Percentiles rank a stretch among this genome's conserved stretches.
phyloP scores from a whole-genome alignment of 2,797 vertebrate species.

The Sphenopsis melanotis region DNA sequence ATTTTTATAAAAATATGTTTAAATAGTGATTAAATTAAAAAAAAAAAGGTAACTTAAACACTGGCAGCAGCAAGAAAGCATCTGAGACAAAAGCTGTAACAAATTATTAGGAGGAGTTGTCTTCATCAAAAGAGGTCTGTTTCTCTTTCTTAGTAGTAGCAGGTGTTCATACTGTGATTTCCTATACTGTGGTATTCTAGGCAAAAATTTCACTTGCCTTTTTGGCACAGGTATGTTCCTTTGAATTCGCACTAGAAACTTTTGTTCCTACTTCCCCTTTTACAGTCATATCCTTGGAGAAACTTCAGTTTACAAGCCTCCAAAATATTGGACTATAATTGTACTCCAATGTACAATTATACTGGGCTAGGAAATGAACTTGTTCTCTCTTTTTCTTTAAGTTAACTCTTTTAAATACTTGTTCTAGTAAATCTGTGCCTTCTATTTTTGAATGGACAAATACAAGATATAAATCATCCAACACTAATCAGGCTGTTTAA shows the following conservation, averaged over 20 bases:
- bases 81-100: background rate
- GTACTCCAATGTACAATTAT: background rate
- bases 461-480: background rate
- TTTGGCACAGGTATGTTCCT: background rate
- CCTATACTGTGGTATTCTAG: background rate
- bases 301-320: background rate
- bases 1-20: background rate
- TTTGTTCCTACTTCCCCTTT: background rate
- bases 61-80: background rate
- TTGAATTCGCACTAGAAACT: background rate
- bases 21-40: background rate
- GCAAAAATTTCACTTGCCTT: background rate
- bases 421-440: background rate
- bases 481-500: background rate
- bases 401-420: background rate
- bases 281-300: background rate
- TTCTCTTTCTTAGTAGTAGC: background rate
- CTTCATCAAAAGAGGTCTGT: background rate
- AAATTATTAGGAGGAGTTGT: background rate
- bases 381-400: background rate
- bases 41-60: background rate
- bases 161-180: background rate
- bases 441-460: background rate
- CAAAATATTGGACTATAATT: background rate
- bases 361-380: background rate